Evolutionary conservation across 2,797 vertebrate genomes (phyloP).

Genomic region (Danio jaintianensis): DNA sequence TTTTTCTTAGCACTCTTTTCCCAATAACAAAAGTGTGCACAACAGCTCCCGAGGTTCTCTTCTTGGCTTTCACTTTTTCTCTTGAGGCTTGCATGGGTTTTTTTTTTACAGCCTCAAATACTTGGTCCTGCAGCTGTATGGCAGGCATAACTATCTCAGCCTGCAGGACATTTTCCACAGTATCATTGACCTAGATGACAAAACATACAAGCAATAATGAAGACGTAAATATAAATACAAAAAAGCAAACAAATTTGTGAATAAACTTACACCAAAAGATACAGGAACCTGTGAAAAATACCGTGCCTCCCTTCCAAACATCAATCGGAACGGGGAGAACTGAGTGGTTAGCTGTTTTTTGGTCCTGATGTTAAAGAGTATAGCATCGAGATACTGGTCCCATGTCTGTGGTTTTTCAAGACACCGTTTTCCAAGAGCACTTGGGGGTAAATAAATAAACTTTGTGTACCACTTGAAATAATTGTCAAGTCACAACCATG

Average conservation of each 20-base stretch:
- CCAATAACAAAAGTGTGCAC: neutral
- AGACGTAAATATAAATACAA: neutral
- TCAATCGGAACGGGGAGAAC: neutral
- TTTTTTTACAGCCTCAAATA: neutral
- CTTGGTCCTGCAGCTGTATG: neutral
- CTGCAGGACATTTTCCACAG: neutral
- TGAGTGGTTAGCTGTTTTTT: conserved; percentile 20
- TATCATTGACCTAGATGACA: neutral
- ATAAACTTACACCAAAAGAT: neutral
- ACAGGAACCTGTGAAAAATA: too few relatives aligned
- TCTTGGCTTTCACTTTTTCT: neutral
- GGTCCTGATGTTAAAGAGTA: conserved; percentile 18
- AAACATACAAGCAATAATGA: neutral
- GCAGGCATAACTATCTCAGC: too few relatives aligned
- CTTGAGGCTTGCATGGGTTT: conserved; percentile 2
- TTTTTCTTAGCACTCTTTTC: neutral
- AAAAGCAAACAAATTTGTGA: neutral
- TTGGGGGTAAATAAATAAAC: neutral
- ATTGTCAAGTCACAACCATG: too few relatives aligned
- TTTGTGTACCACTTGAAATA: too few relatives aligned
- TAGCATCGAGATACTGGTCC: conserved; percentile 36
- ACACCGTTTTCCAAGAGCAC: neutral
- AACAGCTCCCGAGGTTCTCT: neutral
- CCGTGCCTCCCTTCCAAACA: conserved; percentile 24
- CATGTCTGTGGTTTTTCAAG: conserved; percentile 11